These are phyloP conservation scores for Oncorhynchus keta DNA, from an alignment of 2,113 vertebrate species.

Conservation along the genomic window DNA sequence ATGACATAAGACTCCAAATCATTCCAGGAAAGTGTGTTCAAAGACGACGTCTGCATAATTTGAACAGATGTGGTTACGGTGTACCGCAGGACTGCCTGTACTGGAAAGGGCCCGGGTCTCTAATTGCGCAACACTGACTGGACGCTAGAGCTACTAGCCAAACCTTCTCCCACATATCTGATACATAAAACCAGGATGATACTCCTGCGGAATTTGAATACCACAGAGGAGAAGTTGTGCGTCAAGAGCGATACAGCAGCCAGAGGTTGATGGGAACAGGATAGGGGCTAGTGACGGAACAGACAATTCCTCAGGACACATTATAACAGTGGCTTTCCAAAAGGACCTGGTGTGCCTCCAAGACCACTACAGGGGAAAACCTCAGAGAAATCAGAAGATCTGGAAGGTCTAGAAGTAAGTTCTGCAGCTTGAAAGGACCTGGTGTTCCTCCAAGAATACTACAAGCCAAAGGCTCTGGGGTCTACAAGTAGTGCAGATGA, in stretches of 20 bases:
- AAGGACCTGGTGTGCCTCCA: neutral
- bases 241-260: neutral
- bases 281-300: too few relatives aligned
- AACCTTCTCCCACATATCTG: neutral
- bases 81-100: neutral
- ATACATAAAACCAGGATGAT: neutral
- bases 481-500: too few relatives aligned
- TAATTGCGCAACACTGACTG: neutral
- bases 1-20: constrained; percentile 14
- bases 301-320: too few relatives aligned
- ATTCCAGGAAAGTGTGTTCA: neutral
- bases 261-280: too few relatives aligned
- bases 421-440: neutral
- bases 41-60: constrained; percentile 6
- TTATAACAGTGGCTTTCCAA: too few relatives aligned
- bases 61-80: constrained; percentile 40
- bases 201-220: neutral
- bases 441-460: neutral
- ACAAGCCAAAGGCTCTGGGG: neutral
- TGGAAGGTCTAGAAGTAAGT: too few relatives aligned
- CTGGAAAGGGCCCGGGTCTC: neutral
- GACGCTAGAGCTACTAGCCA: neutral
- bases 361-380: neutral
- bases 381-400: too few relatives aligned
- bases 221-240: neutral